phyloP scores from a whole-genome alignment of 1,140 invertebrate species.

The Aphelenchoides besseyi region DNA sequence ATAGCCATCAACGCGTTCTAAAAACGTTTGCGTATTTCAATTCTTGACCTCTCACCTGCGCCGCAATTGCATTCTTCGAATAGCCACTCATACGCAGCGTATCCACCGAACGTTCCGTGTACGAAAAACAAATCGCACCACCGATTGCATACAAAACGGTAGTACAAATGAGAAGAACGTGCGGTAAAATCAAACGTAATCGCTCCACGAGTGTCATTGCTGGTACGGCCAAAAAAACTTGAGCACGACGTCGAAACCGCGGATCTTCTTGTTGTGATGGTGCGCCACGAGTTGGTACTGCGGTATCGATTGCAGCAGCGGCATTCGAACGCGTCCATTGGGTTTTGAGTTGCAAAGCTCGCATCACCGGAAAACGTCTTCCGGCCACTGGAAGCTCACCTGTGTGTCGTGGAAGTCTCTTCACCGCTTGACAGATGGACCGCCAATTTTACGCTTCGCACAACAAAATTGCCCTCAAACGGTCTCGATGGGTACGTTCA shows the following conservation, averaged over 20 bases:
- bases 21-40: no score
- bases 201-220: constrained; percentile 30
- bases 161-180: constrained; percentile 34
- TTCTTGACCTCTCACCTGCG: constrained; percentile 38
- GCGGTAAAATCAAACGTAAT: constrained; percentile 38
- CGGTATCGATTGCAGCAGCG: constrained; percentile 13
- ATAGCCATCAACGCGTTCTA: constrained; percentile 7
- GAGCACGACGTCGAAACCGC: neutral
- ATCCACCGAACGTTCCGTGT: constrained; percentile 23
- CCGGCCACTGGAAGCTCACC: no score
- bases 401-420: no score
- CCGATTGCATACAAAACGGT: constrained; percentile 44
- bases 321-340: constrained; percentile 22
- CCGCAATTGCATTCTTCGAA: constrained; percentile 33
- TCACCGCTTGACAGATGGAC: no score
- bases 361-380: no score
- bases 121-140: constrained; percentile 33
- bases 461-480: no score
- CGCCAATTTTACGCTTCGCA: no score
- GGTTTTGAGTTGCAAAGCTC: constrained; percentile 16
- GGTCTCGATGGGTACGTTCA: no score
- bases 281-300: neutral
- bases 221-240: neutral
- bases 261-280: constrained; percentile 2
- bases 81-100: constrained; percentile 30